Base-by-base conservation (phyloP, 2,888 invertebrate species). In the Sussaba pulchella region DNA sequence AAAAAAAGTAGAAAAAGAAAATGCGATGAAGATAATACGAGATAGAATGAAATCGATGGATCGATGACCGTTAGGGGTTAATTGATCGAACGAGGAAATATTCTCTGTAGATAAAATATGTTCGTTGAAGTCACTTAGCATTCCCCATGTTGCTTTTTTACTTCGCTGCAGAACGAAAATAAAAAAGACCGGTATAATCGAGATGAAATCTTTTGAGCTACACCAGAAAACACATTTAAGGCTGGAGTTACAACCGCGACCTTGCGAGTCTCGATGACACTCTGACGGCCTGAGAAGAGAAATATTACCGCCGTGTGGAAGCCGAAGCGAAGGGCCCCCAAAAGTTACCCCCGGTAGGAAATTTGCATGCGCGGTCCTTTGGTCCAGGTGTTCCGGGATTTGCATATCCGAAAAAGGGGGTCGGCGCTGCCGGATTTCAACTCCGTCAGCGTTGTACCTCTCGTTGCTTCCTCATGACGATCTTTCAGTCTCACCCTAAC, bases 361-460 rank as follows among this genome's bases (percentile, higher is more conserved):
- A 91, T 92, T 91, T 91, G 90, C 92, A 92, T 91, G 88, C 86
- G 89, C 86, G 89, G 86, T 89, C 88, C 77, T 90, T 87, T 90
- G 88, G 88, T 90, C 91, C 91, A 91, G 91, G 91, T 92, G 91
- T 92, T 86, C 90, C 83, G 74, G 85, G 87, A 92, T 92, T 92
- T 92, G 89, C 92, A 92, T 92, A 90, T 57, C 14, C 89, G 89
- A 91, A 91, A 91, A 90, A n/a, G n/a, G 81, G 91, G 91, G 31
- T 31, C 89, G 89, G 85, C 87, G 88, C 88, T 82, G 80, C 82
- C 78, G 81, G 82, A 83, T 78, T 84, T 83, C 70, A 81, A n/a
- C n/a, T n/a, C 83, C 83, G 82, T 71, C 72, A 52, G 70, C 63
- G 73, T 43, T 61, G 47, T 52, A 26, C 39, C 43, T 54, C 57